These are phyloP conservation scores for Hyaena hyaena DNA, from an alignment of 2,113 vertebrate genomes.

Conservation along the genomic window DNA sequence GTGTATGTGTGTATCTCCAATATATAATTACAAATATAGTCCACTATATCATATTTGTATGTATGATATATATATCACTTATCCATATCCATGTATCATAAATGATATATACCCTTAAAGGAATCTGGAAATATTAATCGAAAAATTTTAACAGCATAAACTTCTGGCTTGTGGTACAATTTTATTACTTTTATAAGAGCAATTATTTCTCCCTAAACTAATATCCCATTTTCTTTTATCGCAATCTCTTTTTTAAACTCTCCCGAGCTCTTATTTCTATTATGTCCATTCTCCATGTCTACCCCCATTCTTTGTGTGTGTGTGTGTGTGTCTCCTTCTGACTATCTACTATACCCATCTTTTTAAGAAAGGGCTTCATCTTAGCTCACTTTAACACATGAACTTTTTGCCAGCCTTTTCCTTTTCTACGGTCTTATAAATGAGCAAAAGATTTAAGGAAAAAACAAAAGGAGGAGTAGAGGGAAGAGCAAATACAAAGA, in stretches of 20 bases:
- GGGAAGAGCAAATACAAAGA: neutral
- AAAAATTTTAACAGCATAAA: neutral
- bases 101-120: neutral
- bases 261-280: neutral
- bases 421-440: neutral
- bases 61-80: neutral
- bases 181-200: neutral
- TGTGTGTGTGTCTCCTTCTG: neutral
- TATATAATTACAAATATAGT: neutral
- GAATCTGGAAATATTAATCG: neutral
- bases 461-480: neutral
- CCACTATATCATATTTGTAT: neutral
- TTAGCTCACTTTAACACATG: neutral
- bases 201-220: neutral
- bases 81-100: neutral
- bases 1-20: neutral
- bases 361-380: neutral
- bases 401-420: neutral
- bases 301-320: neutral
- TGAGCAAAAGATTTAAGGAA: neutral
- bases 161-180: neutral
- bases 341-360: neutral
- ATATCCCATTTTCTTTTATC: neutral
- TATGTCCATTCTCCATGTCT: neutral
- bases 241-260: neutral